These are phyloP conservation scores for Epizoanthus stellaris DNA, from an alignment of 92 coral and sea anemone genomes.

Conservation along the genomic window DNA sequence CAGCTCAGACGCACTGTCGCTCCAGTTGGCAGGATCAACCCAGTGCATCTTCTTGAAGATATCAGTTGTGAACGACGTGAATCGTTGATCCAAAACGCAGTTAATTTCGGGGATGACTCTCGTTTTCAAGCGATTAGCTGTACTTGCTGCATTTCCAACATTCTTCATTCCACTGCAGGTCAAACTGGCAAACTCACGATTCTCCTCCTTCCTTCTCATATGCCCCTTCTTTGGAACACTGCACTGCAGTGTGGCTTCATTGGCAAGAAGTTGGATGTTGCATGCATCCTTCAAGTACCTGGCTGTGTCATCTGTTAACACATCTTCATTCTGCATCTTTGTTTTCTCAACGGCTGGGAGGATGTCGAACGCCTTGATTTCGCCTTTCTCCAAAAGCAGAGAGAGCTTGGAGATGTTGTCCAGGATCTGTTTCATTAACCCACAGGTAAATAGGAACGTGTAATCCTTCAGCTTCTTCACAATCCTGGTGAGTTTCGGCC, in stretches of 20 bases:
- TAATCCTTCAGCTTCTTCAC: constrained; percentile 53
- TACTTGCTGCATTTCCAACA: not conserved
- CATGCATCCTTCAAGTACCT: constrained; percentile 31
- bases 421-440: constrained; percentile 41
- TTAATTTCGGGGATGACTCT: constrained; percentile 39
- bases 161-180: constrained; percentile 18
- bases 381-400: constrained; percentile 45
- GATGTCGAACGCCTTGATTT: constrained; percentile 46
- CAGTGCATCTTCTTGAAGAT: constrained; percentile 43
- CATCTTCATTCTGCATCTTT: constrained; percentile 45
- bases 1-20: constrained; percentile 25
- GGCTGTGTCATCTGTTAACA: constrained; percentile 14
- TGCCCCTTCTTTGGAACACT: constrained; percentile 36
- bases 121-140: not conserved
- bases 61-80: constrained; percentile 15
- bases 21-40: constrained; percentile 48
- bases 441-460: constrained; percentile 39
- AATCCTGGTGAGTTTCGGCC: constrained; percentile 33
- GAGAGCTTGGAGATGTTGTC: constrained; percentile 52
- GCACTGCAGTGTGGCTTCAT: constrained; percentile 18
- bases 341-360: constrained; percentile 41
- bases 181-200: constrained; percentile 36
- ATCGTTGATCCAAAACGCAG: constrained; percentile 20
- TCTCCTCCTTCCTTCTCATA: constrained; percentile 33
- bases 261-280: constrained; percentile 21